Base-by-base conservation (phyloP, 2,888 invertebrate genomes). In the Liodrosophila aerea region DNA sequence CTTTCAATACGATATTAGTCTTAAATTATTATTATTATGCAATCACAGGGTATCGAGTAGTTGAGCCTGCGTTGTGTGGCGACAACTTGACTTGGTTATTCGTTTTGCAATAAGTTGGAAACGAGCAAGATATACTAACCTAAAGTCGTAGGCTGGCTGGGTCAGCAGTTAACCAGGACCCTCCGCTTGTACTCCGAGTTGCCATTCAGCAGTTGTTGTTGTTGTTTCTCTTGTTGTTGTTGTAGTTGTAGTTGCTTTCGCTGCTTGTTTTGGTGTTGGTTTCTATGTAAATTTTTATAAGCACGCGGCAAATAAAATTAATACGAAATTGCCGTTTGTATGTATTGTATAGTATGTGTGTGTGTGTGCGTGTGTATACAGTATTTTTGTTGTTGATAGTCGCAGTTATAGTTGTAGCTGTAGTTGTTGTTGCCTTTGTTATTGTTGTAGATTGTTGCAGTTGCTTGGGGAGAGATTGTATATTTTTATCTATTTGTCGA, bases 261-360 rank as follows among this genome's bases (percentile, higher is more conserved):
- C 29, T 64, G 41, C 43, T 59, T 34, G 30, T 27, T 44, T 60
- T 69, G 73, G 69, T 66, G 70, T 65, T 70, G 71, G 45, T 76
- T 83, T 83, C 84, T 85, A 84, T 85, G 86, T 86, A 84, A 73
- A 80, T 80, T 80, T 75, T 73, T 73, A 83, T 70, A 73, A 70
- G 73, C 76, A 73, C 76, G 67, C 63, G 61, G 75, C 59, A 59
- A 80, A 80, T 82, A 76, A 78, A 85, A 83, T 80, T 85, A 83
- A 85, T 83, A 74, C 74, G 43, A 69, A 73, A 81, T 64, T 64
- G 65, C 69, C 70, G 56, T 53, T 76, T 64, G 47, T 43, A 41
- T 56, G 54, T 49, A 29, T 37, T 63, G 34, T 44, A 56, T 27
- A 56, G 36, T 71, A 59, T 47, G 9, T 31, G 12, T 34, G 22